Percentiles rank a stretch among this genome's conserved stretches.
Conservation (phyloP, 1,140 invertebrate genomes). For the Monomorium pharaonis region DNA sequence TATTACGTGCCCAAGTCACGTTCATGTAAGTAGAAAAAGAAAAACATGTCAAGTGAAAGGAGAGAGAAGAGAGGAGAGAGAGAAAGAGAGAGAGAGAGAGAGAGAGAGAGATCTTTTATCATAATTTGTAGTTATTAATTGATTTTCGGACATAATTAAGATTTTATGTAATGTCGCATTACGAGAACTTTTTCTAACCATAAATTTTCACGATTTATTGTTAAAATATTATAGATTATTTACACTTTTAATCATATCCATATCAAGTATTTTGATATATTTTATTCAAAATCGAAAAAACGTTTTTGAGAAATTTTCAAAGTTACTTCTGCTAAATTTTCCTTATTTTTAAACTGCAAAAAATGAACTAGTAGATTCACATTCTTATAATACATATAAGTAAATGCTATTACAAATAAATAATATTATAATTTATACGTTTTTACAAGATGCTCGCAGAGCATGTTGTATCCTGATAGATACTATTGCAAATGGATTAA, state of each 20-base stretch:
- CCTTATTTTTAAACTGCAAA: background rate
- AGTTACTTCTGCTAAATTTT: background rate
- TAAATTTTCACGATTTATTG: background rate
- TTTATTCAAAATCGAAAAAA: background rate
- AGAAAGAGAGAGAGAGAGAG: background rate
- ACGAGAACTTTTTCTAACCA: background rate
- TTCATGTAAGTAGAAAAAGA: conserved; percentile 69
- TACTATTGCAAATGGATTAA: conserved; percentile 71
- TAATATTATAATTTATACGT: background rate
- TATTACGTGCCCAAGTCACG: conserved; percentile 77
- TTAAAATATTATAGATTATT: background rate
- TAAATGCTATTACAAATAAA: background rate
- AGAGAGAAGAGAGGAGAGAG: conserved; percentile 9
- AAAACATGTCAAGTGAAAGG: conserved; percentile 31
- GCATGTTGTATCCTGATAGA: conserved; percentile 74
- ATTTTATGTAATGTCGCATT: background rate
- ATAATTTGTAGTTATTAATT: background rate
- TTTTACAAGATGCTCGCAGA: conserved; percentile 69
- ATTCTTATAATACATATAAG: background rate
- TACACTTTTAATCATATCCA: background rate
- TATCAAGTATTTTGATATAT: background rate
- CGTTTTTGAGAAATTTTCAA: background rate
- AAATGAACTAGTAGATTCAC: background rate
- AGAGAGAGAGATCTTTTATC: conserved; percentile 2
- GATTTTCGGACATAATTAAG: background rate